Percentiles rank a stretch among this genome's conserved stretches.
phyloP scores from a whole-genome alignment of 2,888 invertebrate genomes.

The Zeuzera pyrina region DNA sequence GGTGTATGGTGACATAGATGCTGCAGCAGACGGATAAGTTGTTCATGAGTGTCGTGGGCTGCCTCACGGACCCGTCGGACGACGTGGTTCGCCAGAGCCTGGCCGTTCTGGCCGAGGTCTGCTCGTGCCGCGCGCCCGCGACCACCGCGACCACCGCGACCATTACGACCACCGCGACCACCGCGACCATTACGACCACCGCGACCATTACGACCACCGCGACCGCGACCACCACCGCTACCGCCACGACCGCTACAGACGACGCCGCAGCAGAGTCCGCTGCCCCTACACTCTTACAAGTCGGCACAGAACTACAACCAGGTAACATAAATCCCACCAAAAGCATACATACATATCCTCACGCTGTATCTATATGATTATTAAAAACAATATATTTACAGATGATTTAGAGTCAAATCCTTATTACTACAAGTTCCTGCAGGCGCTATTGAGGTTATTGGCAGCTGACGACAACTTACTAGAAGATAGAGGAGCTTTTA shows the following conservation, averaged over 20 bases:
- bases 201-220: not conserved
- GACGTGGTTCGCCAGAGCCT: slow-evolving; percentile 96
- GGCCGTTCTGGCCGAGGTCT: slow-evolving; percentile 90
- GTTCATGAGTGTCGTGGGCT: slow-evolving; percentile 85
- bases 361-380: too few relatives aligned
- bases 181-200: not conserved
- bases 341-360: too few relatives aligned
- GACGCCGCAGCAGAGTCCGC: too few relatives aligned
- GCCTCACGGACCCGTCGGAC: slow-evolving; percentile 92
- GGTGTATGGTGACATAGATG: slow-evolving; percentile 69
- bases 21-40: slow-evolving; percentile 79
- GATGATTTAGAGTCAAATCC: slow-evolving; percentile 57
- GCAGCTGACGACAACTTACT: slow-evolving; percentile 87
- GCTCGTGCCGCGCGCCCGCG: slow-evolving; percentile 33
- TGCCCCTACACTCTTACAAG: too few relatives aligned
- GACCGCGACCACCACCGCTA: not conserved
- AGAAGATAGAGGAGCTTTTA: slow-evolving; percentile 94
- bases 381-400: too few relatives aligned
- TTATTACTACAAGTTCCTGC: slow-evolving; percentile 90
- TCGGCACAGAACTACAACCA: too few relatives aligned
- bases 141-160: not conserved
- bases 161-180: not conserved
- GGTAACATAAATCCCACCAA: too few relatives aligned
- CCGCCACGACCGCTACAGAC: not conserved
- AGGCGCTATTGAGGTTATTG: slow-evolving; percentile 88